A percentile compares a stretch with the other conserved stretches of the same genome.
phyloP scores from a whole-genome alignment of 2,113 vertebrate genomes.

The Rallus limicola region DNA sequence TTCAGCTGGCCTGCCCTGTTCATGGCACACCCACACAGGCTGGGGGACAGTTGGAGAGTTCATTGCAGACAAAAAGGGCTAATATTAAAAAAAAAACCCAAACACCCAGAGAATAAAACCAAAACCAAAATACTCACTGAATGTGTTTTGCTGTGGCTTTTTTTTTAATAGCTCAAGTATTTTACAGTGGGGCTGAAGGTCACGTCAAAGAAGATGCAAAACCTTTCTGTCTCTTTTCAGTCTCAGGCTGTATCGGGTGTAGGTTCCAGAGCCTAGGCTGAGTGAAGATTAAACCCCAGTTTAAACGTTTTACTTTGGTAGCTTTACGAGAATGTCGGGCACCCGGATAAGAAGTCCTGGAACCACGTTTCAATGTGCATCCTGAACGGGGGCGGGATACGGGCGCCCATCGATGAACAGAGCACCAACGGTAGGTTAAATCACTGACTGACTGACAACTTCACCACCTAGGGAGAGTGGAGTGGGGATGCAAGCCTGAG shows the following conservation, averaged over 20 bases:
- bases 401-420: conserved; percentile 84
- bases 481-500: background rate
- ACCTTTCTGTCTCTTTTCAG: background rate
- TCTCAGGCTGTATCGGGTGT: background rate
- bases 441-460: background rate
- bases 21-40: background rate
- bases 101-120: too few relatives aligned
- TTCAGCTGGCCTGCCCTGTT: background rate
- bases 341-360: conserved; percentile 77
- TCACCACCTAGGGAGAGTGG: background rate
- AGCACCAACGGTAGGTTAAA: conserved; percentile 79
- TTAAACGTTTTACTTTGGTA: conserved; percentile 56
- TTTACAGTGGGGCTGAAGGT: background rate
- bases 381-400: conserved; percentile 86
- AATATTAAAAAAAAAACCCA: background rate
- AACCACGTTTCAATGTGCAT: conserved; percentile 90
- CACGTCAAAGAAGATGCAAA: background rate
- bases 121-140: background rate
- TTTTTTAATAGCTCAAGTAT: background rate
- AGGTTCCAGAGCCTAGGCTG: background rate
- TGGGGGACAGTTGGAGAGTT: background rate
- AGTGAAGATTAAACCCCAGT: background rate
- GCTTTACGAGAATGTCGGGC: conserved; percentile 84
- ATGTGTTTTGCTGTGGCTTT: background rate
- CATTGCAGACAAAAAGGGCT: background rate